phyloP scores from a whole-genome alignment of 2,888 invertebrate genomes.

The Odontocerum albicorne region DNA sequence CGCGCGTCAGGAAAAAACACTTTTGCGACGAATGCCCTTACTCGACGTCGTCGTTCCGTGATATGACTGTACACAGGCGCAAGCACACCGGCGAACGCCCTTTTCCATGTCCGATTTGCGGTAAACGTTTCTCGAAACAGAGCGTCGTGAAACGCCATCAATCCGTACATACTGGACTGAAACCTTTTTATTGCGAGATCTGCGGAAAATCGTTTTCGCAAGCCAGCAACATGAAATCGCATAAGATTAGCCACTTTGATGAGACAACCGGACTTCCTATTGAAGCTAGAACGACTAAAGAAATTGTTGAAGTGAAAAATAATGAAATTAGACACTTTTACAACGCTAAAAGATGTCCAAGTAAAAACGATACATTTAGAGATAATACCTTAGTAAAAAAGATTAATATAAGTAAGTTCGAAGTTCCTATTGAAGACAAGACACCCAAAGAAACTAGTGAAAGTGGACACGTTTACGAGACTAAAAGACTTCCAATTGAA shows the following conservation, averaged over 20 bases:
- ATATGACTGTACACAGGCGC: slow-evolving; percentile 4
- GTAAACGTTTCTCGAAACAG: neutral
- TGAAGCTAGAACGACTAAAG: too few relatives aligned
- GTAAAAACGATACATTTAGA: too few relatives aligned
- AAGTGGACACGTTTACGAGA: too few relatives aligned
- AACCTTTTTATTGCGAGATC: neutral
- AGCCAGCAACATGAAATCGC: slow-evolving; percentile 4
- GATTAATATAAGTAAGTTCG: too few relatives aligned
- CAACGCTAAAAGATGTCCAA: too few relatives aligned
- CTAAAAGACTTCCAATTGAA: too few relatives aligned
- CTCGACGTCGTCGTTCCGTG: neutral
- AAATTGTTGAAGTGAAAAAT: too few relatives aligned
- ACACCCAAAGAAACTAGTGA: too few relatives aligned
- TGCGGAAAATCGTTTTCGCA: slow-evolving; percentile 1
- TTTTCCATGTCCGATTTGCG: neutral
- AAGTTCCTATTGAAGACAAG: too few relatives aligned
- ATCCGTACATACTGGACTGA: neutral
- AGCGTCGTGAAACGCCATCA: slow-evolving; percentile 3
- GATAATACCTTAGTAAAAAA: too few relatives aligned
- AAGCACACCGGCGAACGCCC: slow-evolving; percentile 2
- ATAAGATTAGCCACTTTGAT: slow-evolving; percentile 1
- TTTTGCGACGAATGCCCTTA: slow-evolving; percentile 9
- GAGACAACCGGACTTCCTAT: neutral
- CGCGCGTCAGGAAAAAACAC: neutral
- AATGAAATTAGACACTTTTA: too few relatives aligned